Conservation (phyloP, 2,797 vertebrate species). For the Protosalanx chinensis region DNA sequence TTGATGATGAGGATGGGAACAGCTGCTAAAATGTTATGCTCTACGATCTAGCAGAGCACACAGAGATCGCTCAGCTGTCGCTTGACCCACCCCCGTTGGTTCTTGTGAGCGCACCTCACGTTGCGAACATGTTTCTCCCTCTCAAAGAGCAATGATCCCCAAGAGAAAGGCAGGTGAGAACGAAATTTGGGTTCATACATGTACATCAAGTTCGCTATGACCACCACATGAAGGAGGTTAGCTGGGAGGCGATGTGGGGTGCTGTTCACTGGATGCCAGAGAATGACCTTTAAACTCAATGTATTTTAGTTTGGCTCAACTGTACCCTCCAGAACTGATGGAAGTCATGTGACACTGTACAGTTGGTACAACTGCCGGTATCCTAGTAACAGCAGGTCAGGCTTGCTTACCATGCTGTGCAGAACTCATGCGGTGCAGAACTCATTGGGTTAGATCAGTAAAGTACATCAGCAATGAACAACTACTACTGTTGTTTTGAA, state of each 20-base stretch:
- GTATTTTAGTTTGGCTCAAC: too few species aligned
- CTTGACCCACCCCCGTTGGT: neutral
- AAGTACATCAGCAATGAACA: neutral
- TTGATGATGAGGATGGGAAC: constrained; percentile 47
- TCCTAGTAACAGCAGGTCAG: too few species aligned
- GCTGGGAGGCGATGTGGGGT: neutral
- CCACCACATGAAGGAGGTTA: neutral
- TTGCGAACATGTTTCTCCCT: constrained; percentile 17
- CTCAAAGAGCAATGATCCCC: constrained; percentile 11
- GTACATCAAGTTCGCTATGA: neutral
- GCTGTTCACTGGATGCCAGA: neutral
- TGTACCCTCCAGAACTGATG: neutral
- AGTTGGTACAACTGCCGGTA: too few species aligned
- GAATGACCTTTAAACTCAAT: neutral
- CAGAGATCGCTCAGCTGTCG: constrained; percentile 54
- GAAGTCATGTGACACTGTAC: neutral
- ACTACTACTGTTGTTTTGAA: neutral
- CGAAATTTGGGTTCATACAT: neutral
- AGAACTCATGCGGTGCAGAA: neutral
- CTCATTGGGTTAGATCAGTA: neutral
- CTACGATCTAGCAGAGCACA: constrained; percentile 46
- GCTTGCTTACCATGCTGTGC: too few species aligned
- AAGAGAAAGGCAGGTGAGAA: constrained; percentile 1
- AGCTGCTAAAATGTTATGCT: constrained; percentile 75
- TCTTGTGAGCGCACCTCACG: constrained; percentile 12